Evolutionary conservation across 2,797 vertebrate species (phyloP).

Genomic region (Pseudomugil gertrudae): DNA sequence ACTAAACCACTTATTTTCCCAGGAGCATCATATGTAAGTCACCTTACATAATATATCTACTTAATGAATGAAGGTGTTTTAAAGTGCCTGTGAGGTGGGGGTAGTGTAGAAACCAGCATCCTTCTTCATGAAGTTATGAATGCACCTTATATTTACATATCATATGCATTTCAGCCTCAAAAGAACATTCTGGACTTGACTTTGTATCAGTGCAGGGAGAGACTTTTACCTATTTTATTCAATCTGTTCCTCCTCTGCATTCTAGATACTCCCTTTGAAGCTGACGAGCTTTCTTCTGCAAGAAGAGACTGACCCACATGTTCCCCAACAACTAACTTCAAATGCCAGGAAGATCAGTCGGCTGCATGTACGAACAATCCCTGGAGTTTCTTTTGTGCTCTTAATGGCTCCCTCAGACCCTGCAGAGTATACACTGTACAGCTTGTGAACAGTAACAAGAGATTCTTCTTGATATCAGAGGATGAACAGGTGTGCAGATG

Average conservation of each 20-base stretch:
- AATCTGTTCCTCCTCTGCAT: background rate
- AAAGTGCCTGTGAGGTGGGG: too few species aligned
- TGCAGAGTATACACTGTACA: slow-evolving; percentile 4
- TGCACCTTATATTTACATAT: too few species aligned
- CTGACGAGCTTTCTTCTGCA: slow-evolving; percentile 22
- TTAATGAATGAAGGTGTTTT: too few species aligned
- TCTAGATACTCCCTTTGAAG: slow-evolving; percentile 33
- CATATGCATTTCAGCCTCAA: too few species aligned
- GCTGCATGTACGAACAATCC: slow-evolving; percentile 33
- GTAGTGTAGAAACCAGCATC: too few species aligned
- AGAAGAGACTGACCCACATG: slow-evolving; percentile 48
- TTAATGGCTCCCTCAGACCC: slow-evolving; percentile 42
- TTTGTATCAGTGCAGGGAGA: background rate
- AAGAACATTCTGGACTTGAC: background rate
- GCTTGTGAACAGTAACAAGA: slow-evolving; percentile 39
- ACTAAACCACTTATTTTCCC: too few species aligned
- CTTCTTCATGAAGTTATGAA: too few species aligned
- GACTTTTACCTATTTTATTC: too few species aligned
- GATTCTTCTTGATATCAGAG: slow-evolving; percentile 60
- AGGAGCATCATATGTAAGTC: too few species aligned
- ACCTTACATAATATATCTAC: too few species aligned
- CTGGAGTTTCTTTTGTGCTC: slow-evolving; percentile 43
- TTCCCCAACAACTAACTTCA: slow-evolving; percentile 63
- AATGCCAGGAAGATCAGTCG: slow-evolving; percentile 47
- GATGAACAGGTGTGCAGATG: slow-evolving; percentile 68